phyloP scores from a whole-genome alignment of 35 echinoderm and acorn worm species.

The Anneissia japonica region DNA sequence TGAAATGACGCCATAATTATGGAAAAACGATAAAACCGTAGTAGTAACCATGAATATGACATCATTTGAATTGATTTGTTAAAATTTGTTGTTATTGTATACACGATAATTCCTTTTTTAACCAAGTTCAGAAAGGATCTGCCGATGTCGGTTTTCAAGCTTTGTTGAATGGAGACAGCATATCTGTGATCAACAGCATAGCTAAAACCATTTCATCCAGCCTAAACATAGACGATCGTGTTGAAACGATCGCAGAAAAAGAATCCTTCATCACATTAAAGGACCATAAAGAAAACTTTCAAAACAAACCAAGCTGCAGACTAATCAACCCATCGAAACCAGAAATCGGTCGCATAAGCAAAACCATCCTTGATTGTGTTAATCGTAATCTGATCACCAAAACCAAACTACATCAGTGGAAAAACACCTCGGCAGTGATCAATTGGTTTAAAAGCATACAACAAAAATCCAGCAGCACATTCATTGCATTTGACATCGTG shows the following conservation, averaged over 20 bases:
- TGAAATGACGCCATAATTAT: too few relatives aligned
- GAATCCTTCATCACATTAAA: constrained; percentile 4
- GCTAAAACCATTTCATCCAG: not conserved
- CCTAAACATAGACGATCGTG: not conserved
- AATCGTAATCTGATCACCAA: not conserved
- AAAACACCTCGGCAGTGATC: constrained; percentile 15
- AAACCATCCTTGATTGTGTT: not conserved
- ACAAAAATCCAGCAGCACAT: constrained; percentile 15
- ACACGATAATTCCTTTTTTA: too few relatives aligned
- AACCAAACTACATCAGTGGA: constrained; percentile 18
- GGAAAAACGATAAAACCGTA: too few relatives aligned
- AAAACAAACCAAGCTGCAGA: not conserved
- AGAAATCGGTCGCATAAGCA: constrained; percentile 13
- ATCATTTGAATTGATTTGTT: too few relatives aligned
- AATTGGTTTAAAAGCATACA: constrained; percentile 8
- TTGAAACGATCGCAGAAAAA: not conserved
- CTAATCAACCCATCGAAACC: constrained; percentile 8
- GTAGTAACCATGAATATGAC: too few relatives aligned
- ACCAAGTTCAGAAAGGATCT: too few relatives aligned
- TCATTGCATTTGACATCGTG: constrained; percentile 1
- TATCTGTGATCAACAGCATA: too few relatives aligned
- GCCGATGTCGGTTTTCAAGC: too few relatives aligned
- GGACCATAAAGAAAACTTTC: constrained; percentile 23
- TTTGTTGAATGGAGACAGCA: too few relatives aligned
- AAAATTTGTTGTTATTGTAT: too few relatives aligned